Base-by-base conservation (phyloP, 2,113 vertebrate genomes). In the Channa argus region DNA sequence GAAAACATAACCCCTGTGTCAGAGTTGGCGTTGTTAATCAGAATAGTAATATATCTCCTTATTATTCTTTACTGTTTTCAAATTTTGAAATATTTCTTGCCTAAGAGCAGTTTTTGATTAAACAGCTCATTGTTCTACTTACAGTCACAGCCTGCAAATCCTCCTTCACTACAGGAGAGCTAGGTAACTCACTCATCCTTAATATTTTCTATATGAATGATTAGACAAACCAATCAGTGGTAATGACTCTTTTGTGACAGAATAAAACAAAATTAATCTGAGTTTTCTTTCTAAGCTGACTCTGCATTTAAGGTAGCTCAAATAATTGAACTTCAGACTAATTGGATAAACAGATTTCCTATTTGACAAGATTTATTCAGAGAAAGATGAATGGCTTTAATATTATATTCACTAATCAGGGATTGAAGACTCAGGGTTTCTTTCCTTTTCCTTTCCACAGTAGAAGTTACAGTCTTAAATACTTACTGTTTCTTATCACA, bases 301-400 rank as follows among this genome's bases (percentile, higher is more conserved):
- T 8, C 12, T n/a, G 5, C 38, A 10, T 62, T 3, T 7, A 33
- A 62, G 34, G 9, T n/a, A 9, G 52, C 34, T 53, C 5, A 4
- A 33, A 11, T 53, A 33, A 3, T 4, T 53, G 8, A 6, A 34
- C 33, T 4, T 54, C 10, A 54, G 24, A 51, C n/a, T 15, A 13
- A 47, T 24, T 24, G 33, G 38, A 67, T 62, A 53, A 77, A 41
- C 46, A 34, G n/a, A 75, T 62, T 67, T 8, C 4, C 13, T 36
- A 52, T 71, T 13, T 54, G 24, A 24, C 24, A 24, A 24, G 24
- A 24, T 24, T 24, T 24, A 24, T 37, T 12, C 41, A 37, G 36
- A 33, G 36, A 47, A 45, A 64, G 63, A 79, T 68, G 38, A 44
- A 61, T 69, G 67, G 36, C 61, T 80, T 76, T 65, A 69, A 64